These are phyloP conservation scores for Columba janthina DNA, from an alignment of 2,113 vertebrate species.

Conservation along the genomic window DNA sequence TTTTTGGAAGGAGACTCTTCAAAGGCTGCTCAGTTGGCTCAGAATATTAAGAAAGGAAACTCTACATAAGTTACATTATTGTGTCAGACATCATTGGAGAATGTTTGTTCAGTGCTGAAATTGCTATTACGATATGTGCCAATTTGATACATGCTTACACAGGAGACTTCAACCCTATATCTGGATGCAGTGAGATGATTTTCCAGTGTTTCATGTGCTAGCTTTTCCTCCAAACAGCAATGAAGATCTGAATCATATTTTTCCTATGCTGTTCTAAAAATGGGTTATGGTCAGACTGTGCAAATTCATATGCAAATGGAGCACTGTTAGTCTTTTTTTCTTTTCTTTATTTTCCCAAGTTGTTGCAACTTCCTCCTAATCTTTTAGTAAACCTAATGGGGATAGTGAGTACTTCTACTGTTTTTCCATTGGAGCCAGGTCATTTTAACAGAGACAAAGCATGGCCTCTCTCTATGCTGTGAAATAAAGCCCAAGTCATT, in stretches of 20 bases:
- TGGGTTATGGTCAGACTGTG: constrained; percentile 34
- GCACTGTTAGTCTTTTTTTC: not conserved
- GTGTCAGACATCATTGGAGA: not conserved
- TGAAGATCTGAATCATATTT: constrained; percentile 39
- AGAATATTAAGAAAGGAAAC: not conserved
- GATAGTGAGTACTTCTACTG: not conserved
- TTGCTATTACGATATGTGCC: not conserved
- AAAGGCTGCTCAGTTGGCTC: not conserved
- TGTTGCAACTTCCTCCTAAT: constrained; percentile 3
- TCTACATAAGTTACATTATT: not conserved
- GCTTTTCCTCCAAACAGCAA: constrained; percentile 19
- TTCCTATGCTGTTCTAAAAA: constrained; percentile 56
- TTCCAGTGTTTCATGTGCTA: not conserved
- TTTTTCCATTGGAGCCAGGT: not conserved
- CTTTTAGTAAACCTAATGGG: not conserved
- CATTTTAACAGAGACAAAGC: not conserved
- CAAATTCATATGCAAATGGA: constrained; percentile 49
- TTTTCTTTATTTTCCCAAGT: not conserved
- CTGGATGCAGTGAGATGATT: constrained; percentile 11
- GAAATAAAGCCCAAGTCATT: not conserved
- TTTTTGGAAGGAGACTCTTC: not conserved
- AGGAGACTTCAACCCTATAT: constrained; percentile 29
- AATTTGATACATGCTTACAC: not conserved
- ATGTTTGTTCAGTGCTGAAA: not conserved
- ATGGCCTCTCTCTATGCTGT: not conserved